These are phyloP conservation scores for Drosophila miranda DNA, from an alignment of 1,140 invertebrate species.

Conservation along the genomic window DNA sequence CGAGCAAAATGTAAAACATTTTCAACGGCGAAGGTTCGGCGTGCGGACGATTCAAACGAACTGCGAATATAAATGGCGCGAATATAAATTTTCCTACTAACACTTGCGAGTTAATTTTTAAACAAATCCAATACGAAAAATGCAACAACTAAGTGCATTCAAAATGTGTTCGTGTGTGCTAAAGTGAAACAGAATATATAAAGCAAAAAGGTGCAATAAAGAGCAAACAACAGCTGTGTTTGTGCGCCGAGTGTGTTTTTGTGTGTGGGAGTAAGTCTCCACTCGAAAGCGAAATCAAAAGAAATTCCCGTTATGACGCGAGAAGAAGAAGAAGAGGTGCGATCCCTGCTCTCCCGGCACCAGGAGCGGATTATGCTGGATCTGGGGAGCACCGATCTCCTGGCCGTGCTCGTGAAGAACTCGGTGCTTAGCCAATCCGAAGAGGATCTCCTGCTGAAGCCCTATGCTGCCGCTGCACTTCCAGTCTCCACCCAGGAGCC, in stretches of 20 bases:
- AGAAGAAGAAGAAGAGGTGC: slow-evolving; percentile 81
- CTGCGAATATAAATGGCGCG: slow-evolving; percentile 58
- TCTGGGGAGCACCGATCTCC: slow-evolving; percentile 72
- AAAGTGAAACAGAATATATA: slow-evolving; percentile 1
- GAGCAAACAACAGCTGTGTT: too few relatives aligned
- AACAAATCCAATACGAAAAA: slow-evolving; percentile 12
- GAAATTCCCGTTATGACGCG: slow-evolving; percentile 67
- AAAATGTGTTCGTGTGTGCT: slow-evolving; percentile 6
- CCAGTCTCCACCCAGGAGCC: slow-evolving; percentile 25
- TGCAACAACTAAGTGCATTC: slow-evolving; percentile 27
- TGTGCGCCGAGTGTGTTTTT: slow-evolving; percentile 3
- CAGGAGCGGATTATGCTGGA: slow-evolving; percentile 79
- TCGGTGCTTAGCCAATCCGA: slow-evolving; percentile 75
- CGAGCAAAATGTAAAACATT: too few relatives aligned
- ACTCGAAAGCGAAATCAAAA: slow-evolving; percentile 26
- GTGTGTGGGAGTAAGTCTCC: slow-evolving; percentile 33
- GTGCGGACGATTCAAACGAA: slow-evolving; percentile 10
- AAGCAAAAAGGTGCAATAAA: slow-evolving; percentile 9
- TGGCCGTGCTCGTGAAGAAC: slow-evolving; percentile 80
- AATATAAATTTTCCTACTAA: neutral
- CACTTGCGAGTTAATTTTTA: slow-evolving; percentile 36
- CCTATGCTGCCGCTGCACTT: slow-evolving; percentile 37
- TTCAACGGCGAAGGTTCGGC: too few relatives aligned
- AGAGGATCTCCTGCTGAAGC: slow-evolving; percentile 74
- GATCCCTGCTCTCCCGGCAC: slow-evolving; percentile 73